Conservation (phyloP, 2,113 vertebrate species). For the Chaetops frenatus region DNA sequence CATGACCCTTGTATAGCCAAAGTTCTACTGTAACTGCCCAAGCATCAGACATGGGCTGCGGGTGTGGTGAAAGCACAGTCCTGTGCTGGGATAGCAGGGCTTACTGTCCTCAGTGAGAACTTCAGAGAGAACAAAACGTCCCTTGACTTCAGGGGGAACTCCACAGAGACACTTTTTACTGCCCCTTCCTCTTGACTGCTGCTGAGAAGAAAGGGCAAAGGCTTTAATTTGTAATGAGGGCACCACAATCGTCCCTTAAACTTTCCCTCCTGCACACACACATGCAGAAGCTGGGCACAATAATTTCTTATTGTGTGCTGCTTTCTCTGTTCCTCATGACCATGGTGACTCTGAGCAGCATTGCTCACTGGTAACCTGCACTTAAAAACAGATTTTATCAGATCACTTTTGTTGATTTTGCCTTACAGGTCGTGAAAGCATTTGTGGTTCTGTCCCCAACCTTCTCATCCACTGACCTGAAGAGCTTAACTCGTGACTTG, state of each 20-base stretch:
- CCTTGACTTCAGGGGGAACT: neutral
- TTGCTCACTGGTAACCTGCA: neutral
- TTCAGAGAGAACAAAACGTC: neutral
- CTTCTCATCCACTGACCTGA: constrained; percentile 60
- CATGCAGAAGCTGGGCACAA: neutral
- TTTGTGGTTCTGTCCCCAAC: constrained; percentile 76
- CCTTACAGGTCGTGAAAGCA: constrained; percentile 81
- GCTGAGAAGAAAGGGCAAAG: neutral
- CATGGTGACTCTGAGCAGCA: neutral
- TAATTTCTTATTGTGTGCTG: neutral
- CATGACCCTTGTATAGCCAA: neutral
- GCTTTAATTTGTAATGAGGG: neutral
- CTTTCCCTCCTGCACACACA: neutral
- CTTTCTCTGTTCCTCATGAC: neutral
- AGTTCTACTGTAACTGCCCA: neutral
- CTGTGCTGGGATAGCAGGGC: neutral
- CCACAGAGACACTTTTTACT: neutral
- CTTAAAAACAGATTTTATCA: neutral
- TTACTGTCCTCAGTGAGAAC: neutral
- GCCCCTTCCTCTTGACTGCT: neutral
- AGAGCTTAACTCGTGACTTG: constrained; percentile 70
- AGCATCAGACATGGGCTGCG: neutral
- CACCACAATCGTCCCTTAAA: neutral
- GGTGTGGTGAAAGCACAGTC: neutral
- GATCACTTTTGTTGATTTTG: neutral